A percentile compares a stretch with the other conserved stretches of the same genome.
phyloP scores from a whole-genome alignment of 1,140 invertebrate species.

The Bombyx mandarina region DNA sequence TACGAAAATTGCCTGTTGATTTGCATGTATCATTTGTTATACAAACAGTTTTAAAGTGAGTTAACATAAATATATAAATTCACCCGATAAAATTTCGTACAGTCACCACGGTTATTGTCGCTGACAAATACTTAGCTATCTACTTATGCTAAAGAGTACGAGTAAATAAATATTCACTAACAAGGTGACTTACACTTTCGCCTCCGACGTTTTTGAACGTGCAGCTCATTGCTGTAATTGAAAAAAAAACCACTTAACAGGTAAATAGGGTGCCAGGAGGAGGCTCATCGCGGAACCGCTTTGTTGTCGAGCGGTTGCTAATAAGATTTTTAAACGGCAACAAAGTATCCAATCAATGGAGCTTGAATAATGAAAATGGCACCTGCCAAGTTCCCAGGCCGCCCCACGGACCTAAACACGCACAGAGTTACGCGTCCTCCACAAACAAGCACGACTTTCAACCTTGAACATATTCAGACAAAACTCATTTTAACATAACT shows the following conservation, averaged over 20 bases:
- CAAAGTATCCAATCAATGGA: slow-evolving; percentile 70
- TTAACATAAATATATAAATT: no score
- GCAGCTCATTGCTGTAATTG: slow-evolving; percentile 65
- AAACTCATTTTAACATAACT: slow-evolving; percentile 8
- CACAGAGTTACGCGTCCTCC: slow-evolving; percentile 33
- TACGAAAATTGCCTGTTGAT: no score
- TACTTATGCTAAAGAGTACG: slow-evolving; percentile 17
- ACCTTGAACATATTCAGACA: slow-evolving; percentile 19
- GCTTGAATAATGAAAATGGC: slow-evolving; percentile 69
- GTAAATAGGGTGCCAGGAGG: slow-evolving; percentile 49
- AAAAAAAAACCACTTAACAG: slow-evolving; percentile 69
- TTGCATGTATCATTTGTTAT: no score
- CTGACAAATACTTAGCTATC: slow-evolving; percentile 31
- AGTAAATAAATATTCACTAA: slow-evolving; percentile 51
- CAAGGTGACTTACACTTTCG: slow-evolving; percentile 65
- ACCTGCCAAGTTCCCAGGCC: slow-evolving; percentile 61
- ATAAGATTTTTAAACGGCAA: slow-evolving; percentile 71
- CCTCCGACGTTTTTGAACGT: slow-evolving; percentile 38
- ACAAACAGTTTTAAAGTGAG: no score
- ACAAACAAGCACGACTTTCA: slow-evolving; percentile 25
- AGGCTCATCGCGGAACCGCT: slow-evolving; percentile 36
- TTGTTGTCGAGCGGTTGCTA: slow-evolving; percentile 64
- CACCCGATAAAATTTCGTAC: slow-evolving; percentile 16
- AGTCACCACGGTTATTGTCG: slow-evolving; percentile 34
- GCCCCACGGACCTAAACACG: slow-evolving; percentile 52